Evolutionary conservation across 2,888 invertebrate species (phyloP).

Genomic region (Abrostola triplasia): DNA sequence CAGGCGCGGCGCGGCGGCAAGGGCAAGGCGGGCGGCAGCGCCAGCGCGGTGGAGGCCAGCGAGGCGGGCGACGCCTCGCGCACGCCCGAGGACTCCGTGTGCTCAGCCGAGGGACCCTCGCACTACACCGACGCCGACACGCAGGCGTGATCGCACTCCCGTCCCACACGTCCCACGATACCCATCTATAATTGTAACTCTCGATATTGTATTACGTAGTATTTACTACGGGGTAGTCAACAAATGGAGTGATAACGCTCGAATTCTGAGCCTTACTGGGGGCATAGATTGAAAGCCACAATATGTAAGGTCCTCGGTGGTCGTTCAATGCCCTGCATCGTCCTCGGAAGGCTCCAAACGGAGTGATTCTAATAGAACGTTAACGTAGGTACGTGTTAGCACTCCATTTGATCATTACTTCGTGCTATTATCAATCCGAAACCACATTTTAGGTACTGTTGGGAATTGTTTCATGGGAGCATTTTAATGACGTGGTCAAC

Average conservation of each 20-base stretch:
- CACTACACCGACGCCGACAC: constrained; percentile 89
- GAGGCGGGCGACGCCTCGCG: constrained; percentile 93
- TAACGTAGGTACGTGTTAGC: background rate
- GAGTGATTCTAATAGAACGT: background rate
- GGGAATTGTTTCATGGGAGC: constrained; percentile 17
- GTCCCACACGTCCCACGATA: constrained; percentile 3
- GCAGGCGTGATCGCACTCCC: constrained; percentile 73
- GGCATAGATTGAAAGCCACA: background rate
- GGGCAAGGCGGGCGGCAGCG: constrained; percentile 82
- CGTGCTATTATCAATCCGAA: constrained; percentile 11
- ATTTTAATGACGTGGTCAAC: constrained; percentile 14
- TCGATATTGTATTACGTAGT: constrained; percentile 7
- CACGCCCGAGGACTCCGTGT: constrained; percentile 97
- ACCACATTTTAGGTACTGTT: constrained; percentile 19
- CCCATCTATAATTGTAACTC: constrained; percentile 47
- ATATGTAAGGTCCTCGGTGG: background rate
- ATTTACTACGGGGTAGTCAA: constrained; percentile 8
- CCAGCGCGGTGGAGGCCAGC: constrained; percentile 90
- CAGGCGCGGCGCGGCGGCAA: constrained; percentile 90
- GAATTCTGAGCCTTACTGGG: background rate
- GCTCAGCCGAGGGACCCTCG: constrained; percentile 95
- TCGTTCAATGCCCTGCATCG: too few species aligned
- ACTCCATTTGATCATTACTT: constrained; percentile 27
- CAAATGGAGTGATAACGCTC: background rate
- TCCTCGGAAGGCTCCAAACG: too few species aligned